phyloP scores from a whole-genome alignment of 1,140 invertebrate species.

The Dysdera silvatica region DNA sequence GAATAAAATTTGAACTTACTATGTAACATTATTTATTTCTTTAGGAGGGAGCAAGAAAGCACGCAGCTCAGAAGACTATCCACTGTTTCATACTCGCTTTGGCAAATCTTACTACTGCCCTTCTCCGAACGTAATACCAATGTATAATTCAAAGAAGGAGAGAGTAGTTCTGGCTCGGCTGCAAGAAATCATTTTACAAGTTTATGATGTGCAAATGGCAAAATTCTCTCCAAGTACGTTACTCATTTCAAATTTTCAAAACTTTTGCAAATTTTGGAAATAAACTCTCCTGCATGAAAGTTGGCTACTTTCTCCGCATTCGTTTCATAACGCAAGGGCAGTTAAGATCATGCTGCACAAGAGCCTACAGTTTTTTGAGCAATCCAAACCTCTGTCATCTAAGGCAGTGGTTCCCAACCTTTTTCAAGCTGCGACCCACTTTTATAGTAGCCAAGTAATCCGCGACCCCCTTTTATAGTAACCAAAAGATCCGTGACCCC shows the following conservation, averaged over 20 bases:
- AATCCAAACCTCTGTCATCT: no score
- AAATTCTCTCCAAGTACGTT: constrained; percentile 52
- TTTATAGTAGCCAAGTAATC: no score
- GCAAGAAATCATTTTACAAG: constrained; percentile 52
- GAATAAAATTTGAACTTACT: no score
- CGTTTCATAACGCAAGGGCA: no score
- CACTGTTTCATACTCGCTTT: constrained; percentile 72
- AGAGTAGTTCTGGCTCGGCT: constrained; percentile 39
- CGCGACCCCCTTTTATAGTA: no score
- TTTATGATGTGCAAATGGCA: constrained; percentile 57
- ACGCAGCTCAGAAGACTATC: constrained; percentile 34
- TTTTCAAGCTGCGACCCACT: no score
- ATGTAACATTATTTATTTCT: neutral
- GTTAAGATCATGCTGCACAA: no score
- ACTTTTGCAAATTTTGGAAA: neutral
- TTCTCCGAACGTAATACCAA: constrained; percentile 33
- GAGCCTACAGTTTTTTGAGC: no score
- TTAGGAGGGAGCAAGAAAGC: constrained; percentile 32
- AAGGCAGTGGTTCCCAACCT: no score
- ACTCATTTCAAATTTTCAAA: neutral
- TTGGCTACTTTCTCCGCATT: no score
- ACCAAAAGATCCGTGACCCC: no score
- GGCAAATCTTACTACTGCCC: constrained; percentile 69
- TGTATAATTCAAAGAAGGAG: constrained; percentile 31
- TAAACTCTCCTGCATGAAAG: no score